phyloP scores from a whole-genome alignment of 1,140 invertebrate genomes.

The Drosophila micromelanica region DNA sequence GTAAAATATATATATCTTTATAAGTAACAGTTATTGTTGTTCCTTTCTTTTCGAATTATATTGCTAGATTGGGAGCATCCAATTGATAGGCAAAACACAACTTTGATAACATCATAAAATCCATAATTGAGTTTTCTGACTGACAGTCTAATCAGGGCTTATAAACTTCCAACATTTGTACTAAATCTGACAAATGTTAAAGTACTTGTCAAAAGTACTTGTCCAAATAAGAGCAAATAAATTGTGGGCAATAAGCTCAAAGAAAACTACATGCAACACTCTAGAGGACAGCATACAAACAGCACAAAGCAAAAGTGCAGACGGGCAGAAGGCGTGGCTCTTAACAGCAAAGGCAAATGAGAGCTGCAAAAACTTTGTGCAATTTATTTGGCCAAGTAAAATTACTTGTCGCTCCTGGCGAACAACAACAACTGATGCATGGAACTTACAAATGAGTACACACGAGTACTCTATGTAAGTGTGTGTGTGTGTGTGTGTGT shows the following conservation, averaged over 20 bases:
- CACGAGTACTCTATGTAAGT: background rate
- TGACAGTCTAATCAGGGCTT: background rate
- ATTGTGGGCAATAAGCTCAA: slow-evolving; percentile 66
- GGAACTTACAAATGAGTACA: slow-evolving; percentile 11
- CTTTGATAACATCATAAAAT: slow-evolving; percentile 37
- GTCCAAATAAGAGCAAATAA: slow-evolving; percentile 54
- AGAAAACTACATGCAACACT: slow-evolving; percentile 11
- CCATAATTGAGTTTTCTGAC: slow-evolving; percentile 10
- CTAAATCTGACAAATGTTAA: background rate
- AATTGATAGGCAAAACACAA: slow-evolving; percentile 63
- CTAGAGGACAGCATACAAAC: slow-evolving; percentile 24
- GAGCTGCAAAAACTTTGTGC: slow-evolving; percentile 68
- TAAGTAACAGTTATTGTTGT: background rate
- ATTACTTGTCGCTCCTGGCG: slow-evolving; percentile 79
- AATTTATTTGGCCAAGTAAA: slow-evolving; percentile 83
- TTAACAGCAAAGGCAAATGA: slow-evolving; percentile 40
- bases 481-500: slow-evolving; percentile 20
- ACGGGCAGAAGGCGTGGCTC: background rate
- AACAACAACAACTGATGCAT: slow-evolving; percentile 40
- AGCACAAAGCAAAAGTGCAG: slow-evolving; percentile 41
- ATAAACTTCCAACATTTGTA: background rate
- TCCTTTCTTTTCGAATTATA: slow-evolving; percentile 18
- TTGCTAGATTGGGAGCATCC: background rate
- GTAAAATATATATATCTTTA: background rate
- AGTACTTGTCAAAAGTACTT: slow-evolving; percentile 4